A percentile compares a stretch with the other conserved stretches of the same genome.
Evolutionary conservation across 2,888 invertebrate genomes (phyloP).

Genomic region (Drosophila algonquin): DNA sequence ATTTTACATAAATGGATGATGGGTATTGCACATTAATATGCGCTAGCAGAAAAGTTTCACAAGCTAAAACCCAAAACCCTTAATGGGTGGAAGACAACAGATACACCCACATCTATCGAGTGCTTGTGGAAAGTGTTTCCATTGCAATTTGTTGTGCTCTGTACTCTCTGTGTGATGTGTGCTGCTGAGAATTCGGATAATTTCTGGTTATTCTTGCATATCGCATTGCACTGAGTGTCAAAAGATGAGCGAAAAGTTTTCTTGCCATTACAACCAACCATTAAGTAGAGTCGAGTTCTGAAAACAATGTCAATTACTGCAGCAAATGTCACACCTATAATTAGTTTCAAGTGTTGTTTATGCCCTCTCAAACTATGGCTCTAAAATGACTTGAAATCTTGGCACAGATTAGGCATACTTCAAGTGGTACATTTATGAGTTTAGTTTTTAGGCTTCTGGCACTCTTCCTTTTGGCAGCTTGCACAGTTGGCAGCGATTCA

Average conservation of each 20-base stretch:
- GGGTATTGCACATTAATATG: slow-evolving; percentile 68
- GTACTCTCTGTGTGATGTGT: background rate
- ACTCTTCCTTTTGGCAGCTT: slow-evolving; percentile 53
- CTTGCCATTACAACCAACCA: background rate
- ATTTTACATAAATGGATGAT: slow-evolving; percentile 66
- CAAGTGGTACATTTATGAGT: slow-evolving; percentile 51
- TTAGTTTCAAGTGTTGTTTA: slow-evolving; percentile 40
- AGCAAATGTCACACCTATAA: slow-evolving; percentile 34
- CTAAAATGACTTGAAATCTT: slow-evolving; percentile 22
- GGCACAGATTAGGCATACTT: slow-evolving; percentile 42
- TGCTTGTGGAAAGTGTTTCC: slow-evolving; percentile 46
- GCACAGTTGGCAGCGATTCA: slow-evolving; percentile 56
- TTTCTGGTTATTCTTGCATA: slow-evolving; percentile 52
- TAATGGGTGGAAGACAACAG: slow-evolving; percentile 8
- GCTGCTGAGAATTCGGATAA: slow-evolving; percentile 40
- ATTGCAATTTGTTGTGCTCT: slow-evolving; percentile 34
- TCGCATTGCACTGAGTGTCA: background rate
- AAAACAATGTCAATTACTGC: slow-evolving; percentile 26
- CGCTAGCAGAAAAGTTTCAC: slow-evolving; percentile 53
- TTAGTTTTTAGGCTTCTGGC: slow-evolving; percentile 26
- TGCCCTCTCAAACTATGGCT: slow-evolving; percentile 20
- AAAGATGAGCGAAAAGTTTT: slow-evolving; percentile 5
- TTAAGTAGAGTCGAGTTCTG: slow-evolving; percentile 15
- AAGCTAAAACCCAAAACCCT: slow-evolving; percentile 16
- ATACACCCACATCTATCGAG: slow-evolving; percentile 33